Evolutionary conservation across 2,797 vertebrate genomes (phyloP), one percentile per base, ranked within the genome.

Genomic region (Chrosomus eos): DNA sequence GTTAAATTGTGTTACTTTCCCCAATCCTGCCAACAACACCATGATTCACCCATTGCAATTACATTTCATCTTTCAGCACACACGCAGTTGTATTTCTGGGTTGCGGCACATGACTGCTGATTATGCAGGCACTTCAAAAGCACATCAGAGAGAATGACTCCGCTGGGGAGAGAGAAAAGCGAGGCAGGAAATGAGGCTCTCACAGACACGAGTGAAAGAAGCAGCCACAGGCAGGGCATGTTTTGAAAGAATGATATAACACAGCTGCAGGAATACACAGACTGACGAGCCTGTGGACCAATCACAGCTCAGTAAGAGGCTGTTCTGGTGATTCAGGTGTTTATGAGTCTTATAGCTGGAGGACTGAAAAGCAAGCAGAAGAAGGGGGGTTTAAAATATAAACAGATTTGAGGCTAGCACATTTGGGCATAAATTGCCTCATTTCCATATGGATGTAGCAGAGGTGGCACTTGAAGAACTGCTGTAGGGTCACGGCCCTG

Each of bases 41-140:
- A 43, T 88, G 85, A 87, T 88, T 81, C 78, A 48, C 70, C 64
- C 72, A 78, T 82, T 87, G 84, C 68, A 85, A 51, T 85, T 73
- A 66, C 62, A 83, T 76, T 81, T 76, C 53, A n/a, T 23, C 36
- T 60, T 43, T 82, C 40, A 64, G 81, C 85, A 67, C 40, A 71
- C 33, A 40, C 31, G 73, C 73, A 73, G 55, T 87, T 80, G 45
- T 86, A 86, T 86, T 86, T 86, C 66, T 88, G 81, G 83, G 73
- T 43, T 53, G 40, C 10, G 64, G 72, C 86, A 86, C 77, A 82
- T 86, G 77, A 86, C 83, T 80, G 64, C 75, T 88, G 83, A 85
- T 88, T 85, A 87, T 82, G 73, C 81, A 33, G 81, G 53, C 36
- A 84, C 84, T 84, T 86, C 83, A 87, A 78, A 81, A 83, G 83